These are phyloP conservation scores for Ips nitidus DNA, from an alignment of 1,140 invertebrate genomes.

Conservation along the genomic window DNA sequence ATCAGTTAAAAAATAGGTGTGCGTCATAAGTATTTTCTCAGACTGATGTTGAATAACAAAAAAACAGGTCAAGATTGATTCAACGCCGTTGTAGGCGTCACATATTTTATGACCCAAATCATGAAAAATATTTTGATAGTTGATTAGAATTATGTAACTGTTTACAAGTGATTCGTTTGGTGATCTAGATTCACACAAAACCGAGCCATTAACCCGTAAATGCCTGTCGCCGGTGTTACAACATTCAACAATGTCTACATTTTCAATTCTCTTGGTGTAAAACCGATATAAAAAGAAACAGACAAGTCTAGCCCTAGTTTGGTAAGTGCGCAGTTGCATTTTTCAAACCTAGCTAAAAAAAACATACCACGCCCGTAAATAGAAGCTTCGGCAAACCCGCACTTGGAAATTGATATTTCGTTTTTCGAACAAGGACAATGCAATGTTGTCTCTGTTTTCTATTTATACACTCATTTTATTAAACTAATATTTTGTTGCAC, in stretches of 20 bases:
- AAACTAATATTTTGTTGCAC: neutral
- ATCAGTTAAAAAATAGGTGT: neutral
- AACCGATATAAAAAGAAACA: neutral
- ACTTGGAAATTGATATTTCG: constrained; percentile 24
- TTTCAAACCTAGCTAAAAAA: constrained; percentile 4
- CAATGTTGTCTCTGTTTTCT: constrained; percentile 8
- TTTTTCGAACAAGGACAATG: constrained; percentile 14
- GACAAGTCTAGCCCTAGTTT: neutral
- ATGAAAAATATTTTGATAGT: neutral
- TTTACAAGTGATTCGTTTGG: neutral
- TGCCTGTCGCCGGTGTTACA: constrained; percentile 1
- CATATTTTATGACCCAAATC: no score
- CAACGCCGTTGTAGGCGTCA: neutral
- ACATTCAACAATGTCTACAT: neutral
- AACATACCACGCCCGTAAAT: constrained; percentile 17
- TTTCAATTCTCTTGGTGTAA: neutral
- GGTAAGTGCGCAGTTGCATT: constrained; percentile 19
- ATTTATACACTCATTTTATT: neutral
- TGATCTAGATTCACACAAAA: neutral
- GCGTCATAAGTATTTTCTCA: neutral
- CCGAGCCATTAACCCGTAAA: neutral
- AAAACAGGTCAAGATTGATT: constrained; percentile 2
- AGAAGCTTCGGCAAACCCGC: constrained; percentile 13
- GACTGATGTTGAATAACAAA: neutral
- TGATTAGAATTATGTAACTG: neutral